phyloP scores from a whole-genome alignment of 2,888 invertebrate species.

The Zonitis immaculata region DNA sequence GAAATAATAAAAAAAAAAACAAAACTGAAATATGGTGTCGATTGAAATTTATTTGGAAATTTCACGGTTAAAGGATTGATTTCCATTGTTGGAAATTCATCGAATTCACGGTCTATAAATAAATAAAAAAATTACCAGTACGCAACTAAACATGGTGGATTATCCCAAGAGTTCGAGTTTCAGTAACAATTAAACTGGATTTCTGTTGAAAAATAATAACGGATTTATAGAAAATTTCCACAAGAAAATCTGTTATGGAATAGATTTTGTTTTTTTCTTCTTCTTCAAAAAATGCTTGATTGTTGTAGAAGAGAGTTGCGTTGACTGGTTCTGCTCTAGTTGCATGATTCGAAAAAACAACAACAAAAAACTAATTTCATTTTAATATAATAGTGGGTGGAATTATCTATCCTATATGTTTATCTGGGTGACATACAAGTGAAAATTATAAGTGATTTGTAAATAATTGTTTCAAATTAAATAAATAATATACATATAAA shows the following conservation, averaged over 20 bases:
- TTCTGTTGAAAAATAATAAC: too few species aligned
- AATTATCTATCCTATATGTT: slow-evolving; percentile 35
- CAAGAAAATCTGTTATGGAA: background rate
- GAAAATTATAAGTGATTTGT: slow-evolving; percentile 48
- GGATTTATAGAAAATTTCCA: too few species aligned
- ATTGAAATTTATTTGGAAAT: slow-evolving; percentile 1
- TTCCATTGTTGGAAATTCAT: slow-evolving; percentile 6
- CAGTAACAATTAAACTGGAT: background rate
- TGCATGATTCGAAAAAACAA: background rate
- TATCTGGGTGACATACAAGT: slow-evolving; percentile 41
- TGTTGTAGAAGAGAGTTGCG: too few species aligned
- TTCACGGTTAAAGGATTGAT: slow-evolving; percentile 1
- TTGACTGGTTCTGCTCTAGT: too few species aligned
- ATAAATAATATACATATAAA: slow-evolving; percentile 45
- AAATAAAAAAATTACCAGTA: background rate
- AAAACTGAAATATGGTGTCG: background rate
- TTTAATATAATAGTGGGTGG: slow-evolving; percentile 15
- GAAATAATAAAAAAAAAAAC: too few species aligned
- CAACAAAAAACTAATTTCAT: background rate
- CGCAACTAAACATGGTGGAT: background rate
- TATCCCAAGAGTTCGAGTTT: background rate
- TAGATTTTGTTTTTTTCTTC: background rate
- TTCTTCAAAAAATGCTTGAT: too few species aligned
- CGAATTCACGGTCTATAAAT: slow-evolving; percentile 4
- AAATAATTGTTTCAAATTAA: slow-evolving; percentile 48